These are phyloP conservation scores for Apis florea DNA, from an alignment of 1,140 invertebrate species.

Conservation along the genomic window DNA sequence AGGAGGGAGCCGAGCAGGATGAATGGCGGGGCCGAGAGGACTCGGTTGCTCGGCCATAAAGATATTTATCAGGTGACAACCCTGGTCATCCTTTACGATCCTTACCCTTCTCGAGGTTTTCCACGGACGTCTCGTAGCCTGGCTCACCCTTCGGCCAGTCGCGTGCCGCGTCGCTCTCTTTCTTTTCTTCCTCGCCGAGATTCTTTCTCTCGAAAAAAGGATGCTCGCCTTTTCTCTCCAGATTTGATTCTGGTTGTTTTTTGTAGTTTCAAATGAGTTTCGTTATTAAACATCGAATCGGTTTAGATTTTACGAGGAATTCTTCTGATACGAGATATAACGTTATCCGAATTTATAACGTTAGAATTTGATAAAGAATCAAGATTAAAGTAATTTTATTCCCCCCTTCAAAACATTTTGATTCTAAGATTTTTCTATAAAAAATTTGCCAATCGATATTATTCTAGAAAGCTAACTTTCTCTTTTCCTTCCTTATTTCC, in stretches of 20 bases:
- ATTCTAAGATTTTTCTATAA: too few species aligned
- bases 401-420: too few species aligned
- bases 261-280: not conserved
- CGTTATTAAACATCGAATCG: not conserved
- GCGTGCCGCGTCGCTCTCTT: slow-evolving; percentile 46
- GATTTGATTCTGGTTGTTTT: not conserved
- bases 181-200: slow-evolving; percentile 37
- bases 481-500: too few species aligned
- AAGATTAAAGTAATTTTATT: too few species aligned
- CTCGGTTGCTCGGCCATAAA: slow-evolving; percentile 62
- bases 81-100: slow-evolving; percentile 67
- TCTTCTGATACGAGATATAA: too few species aligned
- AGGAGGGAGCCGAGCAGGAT: not conserved
- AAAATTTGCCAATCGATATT: too few species aligned
- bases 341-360: too few species aligned
- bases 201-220: slow-evolving; percentile 21
- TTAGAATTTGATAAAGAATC: too few species aligned
- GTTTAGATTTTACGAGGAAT: too few species aligned
- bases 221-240: not conserved
- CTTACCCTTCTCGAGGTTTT: slow-evolving; percentile 40
- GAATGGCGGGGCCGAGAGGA: not conserved
- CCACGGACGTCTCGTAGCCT: slow-evolving; percentile 18
- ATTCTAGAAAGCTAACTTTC: too few species aligned
- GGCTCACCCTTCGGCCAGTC: slow-evolving; percentile 40
- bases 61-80: slow-evolving; percentile 72